These are phyloP conservation scores for Dendrocincla fuliginosa DNA, from an alignment of 2,797 vertebrate genomes.

Conservation along the genomic window DNA sequence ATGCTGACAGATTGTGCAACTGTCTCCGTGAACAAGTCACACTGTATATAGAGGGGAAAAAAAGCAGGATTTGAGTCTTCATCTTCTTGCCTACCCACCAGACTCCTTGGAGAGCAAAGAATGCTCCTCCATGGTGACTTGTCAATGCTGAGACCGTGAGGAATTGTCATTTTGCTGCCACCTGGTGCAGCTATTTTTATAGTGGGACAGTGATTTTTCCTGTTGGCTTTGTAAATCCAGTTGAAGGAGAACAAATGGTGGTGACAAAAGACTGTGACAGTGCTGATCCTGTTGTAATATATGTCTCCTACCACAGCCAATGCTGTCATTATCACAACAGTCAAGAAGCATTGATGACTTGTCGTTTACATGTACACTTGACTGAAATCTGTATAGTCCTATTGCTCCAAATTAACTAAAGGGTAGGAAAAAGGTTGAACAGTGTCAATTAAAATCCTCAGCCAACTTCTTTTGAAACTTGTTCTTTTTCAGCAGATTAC, in stretches of 20 bases:
- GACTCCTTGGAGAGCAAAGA: not conserved
- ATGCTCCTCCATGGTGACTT: not conserved
- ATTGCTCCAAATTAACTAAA: not conserved
- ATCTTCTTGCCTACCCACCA: not conserved
- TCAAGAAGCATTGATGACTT: not conserved
- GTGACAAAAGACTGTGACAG: not conserved
- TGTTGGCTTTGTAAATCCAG: not conserved
- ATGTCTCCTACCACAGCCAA: not conserved
- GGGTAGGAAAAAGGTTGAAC: not conserved
- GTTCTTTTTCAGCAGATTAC: not conserved
- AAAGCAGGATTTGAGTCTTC: not conserved
- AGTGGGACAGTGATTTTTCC: not conserved
- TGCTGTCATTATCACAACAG: not conserved
- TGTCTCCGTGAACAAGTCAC: not conserved
- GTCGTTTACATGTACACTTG: accelerated
- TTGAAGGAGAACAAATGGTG: not conserved
- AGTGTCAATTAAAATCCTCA: not conserved
- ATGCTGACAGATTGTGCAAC: not conserved
- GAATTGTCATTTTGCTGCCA: not conserved
- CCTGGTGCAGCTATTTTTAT: not conserved
- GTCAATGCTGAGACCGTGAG: not conserved
- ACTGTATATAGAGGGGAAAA: accelerated
- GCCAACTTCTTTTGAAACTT: not conserved
- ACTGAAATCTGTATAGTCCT: not conserved
- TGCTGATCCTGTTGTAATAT: not conserved